Evolutionary conservation across 2,797 vertebrate species (phyloP).

Genomic region (Semaprochilodus insignis): DNA sequence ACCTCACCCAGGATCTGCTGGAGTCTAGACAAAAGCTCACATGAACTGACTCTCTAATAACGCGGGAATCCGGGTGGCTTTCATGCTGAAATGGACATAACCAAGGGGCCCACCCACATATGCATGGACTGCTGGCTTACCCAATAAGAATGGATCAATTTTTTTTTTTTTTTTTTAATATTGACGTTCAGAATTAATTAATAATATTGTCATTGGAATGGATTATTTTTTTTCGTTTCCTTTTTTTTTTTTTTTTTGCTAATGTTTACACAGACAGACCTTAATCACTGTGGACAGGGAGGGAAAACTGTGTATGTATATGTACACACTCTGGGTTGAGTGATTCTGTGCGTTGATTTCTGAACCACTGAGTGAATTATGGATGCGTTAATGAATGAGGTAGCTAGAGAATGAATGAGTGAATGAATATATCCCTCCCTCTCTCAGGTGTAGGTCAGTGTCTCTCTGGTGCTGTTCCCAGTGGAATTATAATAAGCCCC

Average conservation of each 20-base stretch:
- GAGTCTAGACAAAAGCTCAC: background rate
- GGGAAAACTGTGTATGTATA: constrained; percentile 31
- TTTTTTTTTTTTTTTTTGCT: constrained; percentile 61
- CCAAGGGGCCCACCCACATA: background rate
- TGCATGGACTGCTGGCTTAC: constrained; percentile 40
- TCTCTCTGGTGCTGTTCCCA: constrained; percentile 78
- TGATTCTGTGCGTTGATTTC: constrained; percentile 60
- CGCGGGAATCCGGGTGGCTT: background rate
- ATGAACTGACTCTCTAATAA: background rate
- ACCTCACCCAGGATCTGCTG: constrained; percentile 68
- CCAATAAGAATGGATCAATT: constrained; percentile 48
- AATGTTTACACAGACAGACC: constrained; percentile 82
- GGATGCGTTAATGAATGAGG: constrained; percentile 49
- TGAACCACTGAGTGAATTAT: constrained; percentile 47
- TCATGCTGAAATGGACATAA: background rate
- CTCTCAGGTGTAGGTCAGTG: constrained; percentile 77
- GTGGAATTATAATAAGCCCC: constrained; percentile 75
- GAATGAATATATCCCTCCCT: constrained; percentile 63
- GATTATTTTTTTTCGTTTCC: too few relatives aligned
- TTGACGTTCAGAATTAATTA: constrained; percentile 62
- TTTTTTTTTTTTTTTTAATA: constrained; percentile 64
- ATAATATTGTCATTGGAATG: constrained; percentile 63
- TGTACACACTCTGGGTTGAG: constrained; percentile 25
- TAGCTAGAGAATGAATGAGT: background rate
- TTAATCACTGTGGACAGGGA: constrained; percentile 81